Evolutionary conservation across 2,888 invertebrate species (phyloP), one percentile per base, ranked within the genome.

Genomic region (Byasa hedistus): DNA sequence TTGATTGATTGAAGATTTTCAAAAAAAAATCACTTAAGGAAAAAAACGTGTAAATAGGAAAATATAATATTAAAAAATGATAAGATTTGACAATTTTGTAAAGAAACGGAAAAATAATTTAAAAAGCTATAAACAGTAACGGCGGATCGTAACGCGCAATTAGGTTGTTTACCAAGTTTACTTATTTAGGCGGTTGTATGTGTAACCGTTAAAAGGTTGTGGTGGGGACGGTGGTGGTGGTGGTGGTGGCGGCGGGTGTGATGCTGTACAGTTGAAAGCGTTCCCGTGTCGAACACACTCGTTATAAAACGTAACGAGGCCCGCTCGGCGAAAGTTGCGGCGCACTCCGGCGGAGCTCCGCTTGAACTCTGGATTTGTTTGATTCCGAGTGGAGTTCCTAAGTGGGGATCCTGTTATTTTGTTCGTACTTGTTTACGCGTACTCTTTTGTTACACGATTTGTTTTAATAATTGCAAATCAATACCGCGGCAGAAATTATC

Each of bases 291-390:
- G 57, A 48, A 61, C 61, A 66, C 57, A 61, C 57, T 61, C 61
- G 66, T 66, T 66, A 66, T 61, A 66, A 66, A 61, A 66, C 61
- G 61, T 66, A 66, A 66, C 66, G 66, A 66, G 66, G 32, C 51
- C 61, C 66, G 19, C 66, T 66, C 61, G 61, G 66, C 51, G 57
- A 66, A 66, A 66, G 61, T 66, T 66, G 15, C 15, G 8, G 23
- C n/a, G n/a, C n/a, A n/a, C n/a, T n/a, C n/a, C n/a, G n/a, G n/a
- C n/a, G n/a, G n/a, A n/a, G n/a, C n/a, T n/a, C n/a, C n/a, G n/a
- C n/a, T n/a, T n/a, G n/a, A n/a, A n/a, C n/a, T 10, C 32, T 58
- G 54, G n/a, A 17, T 58, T 64, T 57, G 64, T 64, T 52, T 57
- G 22, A 22, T 15, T 23, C 39, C 17, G 39, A 19, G n/a, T n/a